Evolutionary conservation across 2,113 vertebrate species (phyloP).

Genomic region (Cololabis saira): DNA sequence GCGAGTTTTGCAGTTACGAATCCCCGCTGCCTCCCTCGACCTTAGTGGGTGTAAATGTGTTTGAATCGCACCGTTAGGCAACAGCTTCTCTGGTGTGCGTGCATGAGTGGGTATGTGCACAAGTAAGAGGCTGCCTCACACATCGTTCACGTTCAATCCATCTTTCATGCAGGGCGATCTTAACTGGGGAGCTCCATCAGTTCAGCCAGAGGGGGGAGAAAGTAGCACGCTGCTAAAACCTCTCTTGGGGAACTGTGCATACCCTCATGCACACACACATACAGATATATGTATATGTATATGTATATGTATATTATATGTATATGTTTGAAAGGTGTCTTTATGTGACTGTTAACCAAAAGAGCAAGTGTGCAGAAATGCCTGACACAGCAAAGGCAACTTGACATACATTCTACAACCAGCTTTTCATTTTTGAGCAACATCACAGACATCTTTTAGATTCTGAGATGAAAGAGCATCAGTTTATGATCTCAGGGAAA

Average conservation of each 20-base stretch:
- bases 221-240: constrained; percentile 64
- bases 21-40: constrained; percentile 32
- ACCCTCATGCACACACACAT: constrained; percentile 25
- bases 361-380: constrained; percentile 18
- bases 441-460: constrained; percentile 9
- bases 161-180: constrained; percentile 58
- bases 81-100: constrained; percentile 38
- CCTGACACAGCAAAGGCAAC: constrained; percentile 18
- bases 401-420: constrained; percentile 8
- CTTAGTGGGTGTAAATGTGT: constrained; percentile 66
- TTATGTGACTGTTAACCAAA: constrained; percentile 31
- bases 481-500: constrained; percentile 3
- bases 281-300: not conserved
- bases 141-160: constrained; percentile 36
- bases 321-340: not conserved
- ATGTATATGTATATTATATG: too few species aligned
- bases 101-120: not conserved
- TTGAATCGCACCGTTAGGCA: constrained; percentile 55
- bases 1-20: constrained; percentile 35
- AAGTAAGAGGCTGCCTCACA: constrained; percentile 35
- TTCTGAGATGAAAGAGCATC: not conserved
- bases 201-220: constrained; percentile 68
- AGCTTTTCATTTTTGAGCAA: constrained; percentile 30
- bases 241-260: constrained; percentile 54
- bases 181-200: constrained; percentile 60